Evolutionary conservation across 2,888 invertebrate species (phyloP).

Genomic region (Pterostichus niger): DNA sequence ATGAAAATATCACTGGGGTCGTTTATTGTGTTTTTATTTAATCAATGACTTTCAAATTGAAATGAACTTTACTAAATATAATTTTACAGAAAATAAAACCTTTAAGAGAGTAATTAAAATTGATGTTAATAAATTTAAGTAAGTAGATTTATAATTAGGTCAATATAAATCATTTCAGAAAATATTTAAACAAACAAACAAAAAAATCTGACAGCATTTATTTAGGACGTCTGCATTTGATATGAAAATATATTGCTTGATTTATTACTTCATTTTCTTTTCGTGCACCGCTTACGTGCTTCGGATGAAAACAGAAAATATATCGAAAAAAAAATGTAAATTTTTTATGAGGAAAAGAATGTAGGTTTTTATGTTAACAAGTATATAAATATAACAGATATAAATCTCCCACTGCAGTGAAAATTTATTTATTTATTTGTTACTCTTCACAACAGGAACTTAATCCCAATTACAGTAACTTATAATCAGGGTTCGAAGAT

Average conservation of each 20-base stretch:
- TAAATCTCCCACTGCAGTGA: no score
- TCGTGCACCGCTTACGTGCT: conserved; percentile 24
- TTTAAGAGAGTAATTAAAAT: not conserved
- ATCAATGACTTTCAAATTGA: no score
- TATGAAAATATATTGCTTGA: conserved; percentile 46
- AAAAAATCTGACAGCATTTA: conserved; percentile 25
- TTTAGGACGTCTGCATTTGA: conserved; percentile 46
- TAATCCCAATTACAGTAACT: no score
- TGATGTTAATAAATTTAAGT: conserved; percentile 24
- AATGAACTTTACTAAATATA: no score
- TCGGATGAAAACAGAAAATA: conserved; percentile 35
- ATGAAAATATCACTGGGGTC: no score
- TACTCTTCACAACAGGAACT: no score
- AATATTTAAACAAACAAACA: conserved; percentile 23
- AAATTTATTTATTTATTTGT: no score
- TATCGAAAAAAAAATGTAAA: conserved; percentile 17
- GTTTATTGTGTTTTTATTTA: no score
- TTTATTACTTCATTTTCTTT: conserved; percentile 45
- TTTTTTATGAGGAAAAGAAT: conserved; percentile 23
- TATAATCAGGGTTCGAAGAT: no score
- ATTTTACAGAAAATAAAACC: no score
- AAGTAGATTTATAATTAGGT: not conserved
- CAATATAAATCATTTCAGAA: not conserved
- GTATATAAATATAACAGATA: not conserved
- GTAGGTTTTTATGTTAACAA: conserved; percentile 48